A percentile compares a stretch with the other conserved stretches of the same genome.
Evolutionary conservation across 2,888 invertebrate species (phyloP).

Genomic region (Aplocera efformata): DNA sequence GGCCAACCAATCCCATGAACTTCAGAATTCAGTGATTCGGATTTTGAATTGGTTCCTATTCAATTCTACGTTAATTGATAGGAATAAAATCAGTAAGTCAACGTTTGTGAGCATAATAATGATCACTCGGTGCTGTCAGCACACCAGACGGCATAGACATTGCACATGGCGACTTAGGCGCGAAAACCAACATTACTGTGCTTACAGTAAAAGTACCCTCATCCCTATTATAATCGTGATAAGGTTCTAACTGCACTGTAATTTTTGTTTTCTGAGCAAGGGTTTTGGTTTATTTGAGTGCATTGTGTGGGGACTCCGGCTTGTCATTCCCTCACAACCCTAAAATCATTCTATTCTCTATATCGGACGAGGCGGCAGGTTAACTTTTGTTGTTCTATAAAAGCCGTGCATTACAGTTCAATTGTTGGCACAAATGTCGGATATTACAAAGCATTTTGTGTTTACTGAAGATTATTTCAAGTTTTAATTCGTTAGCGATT

Average conservation of each 20-base stretch:
- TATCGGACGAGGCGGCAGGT: constrained; percentile 74
- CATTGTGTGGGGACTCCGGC: constrained; percentile 67
- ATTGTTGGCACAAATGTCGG: constrained; percentile 78
- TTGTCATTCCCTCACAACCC: constrained; percentile 79
- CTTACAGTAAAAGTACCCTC: constrained; percentile 4
- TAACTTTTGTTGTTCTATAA: constrained; percentile 76
- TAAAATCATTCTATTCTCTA: constrained; percentile 73
- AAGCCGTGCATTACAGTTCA: constrained; percentile 73
- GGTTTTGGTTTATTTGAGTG: constrained; percentile 42
- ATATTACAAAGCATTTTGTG: constrained; percentile 71
- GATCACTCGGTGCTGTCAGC: constrained; percentile 67
- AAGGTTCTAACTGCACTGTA: constrained; percentile 30
- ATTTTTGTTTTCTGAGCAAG: constrained; percentile 17
- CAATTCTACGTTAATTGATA: constrained; percentile 26
- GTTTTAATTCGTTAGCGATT: constrained; percentile 46
- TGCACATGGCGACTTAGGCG: constrained; percentile 68
- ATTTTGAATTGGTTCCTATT: constrained; percentile 4
- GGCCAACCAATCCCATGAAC: too few species aligned
- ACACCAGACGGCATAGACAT: constrained; percentile 52
- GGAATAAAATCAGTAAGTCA: constrained; percentile 61
- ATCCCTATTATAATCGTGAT: constrained; percentile 20
- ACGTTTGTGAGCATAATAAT: constrained; percentile 55
- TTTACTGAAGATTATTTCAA: constrained; percentile 54
- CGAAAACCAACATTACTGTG: constrained; percentile 32
- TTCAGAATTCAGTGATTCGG: too few species aligned